Evolutionary conservation across 1,140 invertebrate species (phyloP).

Genomic region (Galleria mellonella): DNA sequence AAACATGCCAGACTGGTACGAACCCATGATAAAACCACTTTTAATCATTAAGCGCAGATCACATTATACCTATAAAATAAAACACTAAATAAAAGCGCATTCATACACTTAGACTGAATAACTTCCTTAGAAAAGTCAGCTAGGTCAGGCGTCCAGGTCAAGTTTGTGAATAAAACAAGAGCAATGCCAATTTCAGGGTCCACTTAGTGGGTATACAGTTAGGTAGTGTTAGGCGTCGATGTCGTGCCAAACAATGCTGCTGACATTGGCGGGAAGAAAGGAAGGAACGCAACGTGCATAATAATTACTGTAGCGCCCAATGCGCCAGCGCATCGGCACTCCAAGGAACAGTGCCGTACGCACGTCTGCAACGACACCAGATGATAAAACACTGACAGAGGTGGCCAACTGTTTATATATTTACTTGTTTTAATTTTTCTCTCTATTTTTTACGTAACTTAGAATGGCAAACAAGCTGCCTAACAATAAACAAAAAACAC

Average conservation of each 20-base stretch:
- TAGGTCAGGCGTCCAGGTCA: conserved; percentile 45
- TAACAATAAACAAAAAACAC: too few relatives aligned
- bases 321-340: conserved; percentile 19
- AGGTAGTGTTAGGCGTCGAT: conserved; percentile 30
- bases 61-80: background rate
- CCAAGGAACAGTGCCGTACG: conserved; percentile 21
- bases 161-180: conserved; percentile 42
- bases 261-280: conserved; percentile 69
- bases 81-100: background rate
- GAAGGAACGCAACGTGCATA: conserved; percentile 58
- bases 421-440: too few relatives aligned
- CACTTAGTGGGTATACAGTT: conserved; percentile 63
- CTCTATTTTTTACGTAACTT: background rate
- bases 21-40: too few relatives aligned
- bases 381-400: conserved; percentile 4
- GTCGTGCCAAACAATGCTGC: conserved; percentile 51
- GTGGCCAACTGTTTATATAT: conserved; percentile 11
- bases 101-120: conserved; percentile 10
- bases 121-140: conserved; percentile 24
- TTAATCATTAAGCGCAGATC: too few relatives aligned
- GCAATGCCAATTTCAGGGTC: conserved; percentile 70
- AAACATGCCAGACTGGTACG: too few relatives aligned
- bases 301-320: conserved; percentile 40
- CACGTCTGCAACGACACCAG: conserved; percentile 13
- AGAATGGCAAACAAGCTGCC: background rate